phyloP scores from a whole-genome alignment of 2,113 vertebrate species.

The Corvus cornix region DNA sequence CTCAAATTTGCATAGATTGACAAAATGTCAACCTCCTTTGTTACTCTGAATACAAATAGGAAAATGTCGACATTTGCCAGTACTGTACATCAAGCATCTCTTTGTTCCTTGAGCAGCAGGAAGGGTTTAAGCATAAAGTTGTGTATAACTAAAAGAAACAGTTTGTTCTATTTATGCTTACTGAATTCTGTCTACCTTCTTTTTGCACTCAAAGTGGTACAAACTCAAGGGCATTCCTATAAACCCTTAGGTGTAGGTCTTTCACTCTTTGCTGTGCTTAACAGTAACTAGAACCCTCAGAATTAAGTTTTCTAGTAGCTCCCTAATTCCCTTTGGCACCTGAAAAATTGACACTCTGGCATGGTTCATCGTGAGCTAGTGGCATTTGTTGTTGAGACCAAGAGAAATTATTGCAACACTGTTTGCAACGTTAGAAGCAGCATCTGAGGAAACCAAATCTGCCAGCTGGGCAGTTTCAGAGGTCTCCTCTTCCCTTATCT shows the following conservation, averaged over 20 bases:
- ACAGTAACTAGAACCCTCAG: background rate
- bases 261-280: background rate
- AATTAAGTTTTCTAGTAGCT: background rate
- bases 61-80: background rate
- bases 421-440: background rate
- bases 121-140: background rate
- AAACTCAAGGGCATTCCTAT: background rate
- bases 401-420: background rate
- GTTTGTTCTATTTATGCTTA: background rate
- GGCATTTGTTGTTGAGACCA: background rate
- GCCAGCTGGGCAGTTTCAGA: background rate
- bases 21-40: background rate
- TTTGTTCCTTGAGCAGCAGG: background rate
- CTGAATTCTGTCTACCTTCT: background rate
- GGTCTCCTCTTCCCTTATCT: slow-evolving; percentile 9
- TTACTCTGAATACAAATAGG: background rate
- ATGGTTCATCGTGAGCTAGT: background rate
- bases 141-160: background rate
- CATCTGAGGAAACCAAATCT: background rate
- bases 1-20: background rate
- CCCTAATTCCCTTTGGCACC: background rate
- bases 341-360: background rate
- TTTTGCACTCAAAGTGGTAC: background rate
- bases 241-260: background rate
- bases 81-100: background rate